Evolutionary conservation across 2,888 invertebrate genomes (phyloP).

Genomic region (Apoda limacodes): DNA sequence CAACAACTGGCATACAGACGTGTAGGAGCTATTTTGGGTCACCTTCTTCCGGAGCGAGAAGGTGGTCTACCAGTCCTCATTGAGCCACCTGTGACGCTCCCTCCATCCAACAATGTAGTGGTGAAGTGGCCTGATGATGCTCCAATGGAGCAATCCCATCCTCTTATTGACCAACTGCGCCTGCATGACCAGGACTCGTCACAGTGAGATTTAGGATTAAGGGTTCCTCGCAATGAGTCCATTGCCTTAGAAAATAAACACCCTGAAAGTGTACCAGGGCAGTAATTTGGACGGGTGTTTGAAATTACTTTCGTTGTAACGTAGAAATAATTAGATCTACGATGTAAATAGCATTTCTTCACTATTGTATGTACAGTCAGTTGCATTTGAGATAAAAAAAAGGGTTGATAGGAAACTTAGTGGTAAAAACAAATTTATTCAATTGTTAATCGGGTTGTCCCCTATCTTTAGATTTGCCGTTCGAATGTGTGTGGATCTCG

Average conservation of each 20-base stretch:
- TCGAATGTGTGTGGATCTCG: too few relatives aligned
- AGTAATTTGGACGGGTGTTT: slow-evolving; percentile 36
- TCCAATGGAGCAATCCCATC: slow-evolving; percentile 31
- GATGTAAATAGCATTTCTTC: slow-evolving; percentile 44
- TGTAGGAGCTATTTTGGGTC: slow-evolving; percentile 48
- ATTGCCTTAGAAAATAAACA: slow-evolving; percentile 39
- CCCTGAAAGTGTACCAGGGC: slow-evolving; percentile 33
- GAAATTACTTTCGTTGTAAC: slow-evolving; percentile 32
- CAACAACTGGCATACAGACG: slow-evolving; percentile 41
- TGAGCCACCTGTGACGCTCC: slow-evolving; percentile 56
- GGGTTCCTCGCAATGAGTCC: too few relatives aligned
- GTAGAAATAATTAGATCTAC: slow-evolving; percentile 30
- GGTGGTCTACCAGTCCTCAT: slow-evolving; percentile 47
- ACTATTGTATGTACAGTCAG: too few relatives aligned
- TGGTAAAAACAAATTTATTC: too few relatives aligned
- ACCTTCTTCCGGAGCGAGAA: slow-evolving; percentile 46
- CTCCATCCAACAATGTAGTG: slow-evolving; percentile 39
- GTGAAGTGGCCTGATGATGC: slow-evolving; percentile 55
- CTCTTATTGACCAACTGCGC: slow-evolving; percentile 45
- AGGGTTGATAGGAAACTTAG: too few relatives aligned
- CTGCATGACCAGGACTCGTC: slow-evolving; percentile 45
- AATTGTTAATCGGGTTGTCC: too few relatives aligned
- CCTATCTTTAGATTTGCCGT: too few relatives aligned
- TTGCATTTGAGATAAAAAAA: too few relatives aligned
- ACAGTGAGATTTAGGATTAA: too few relatives aligned